Conservation (phyloP, 2,888 invertebrate species). For the Pasiphila rectangulata region DNA sequence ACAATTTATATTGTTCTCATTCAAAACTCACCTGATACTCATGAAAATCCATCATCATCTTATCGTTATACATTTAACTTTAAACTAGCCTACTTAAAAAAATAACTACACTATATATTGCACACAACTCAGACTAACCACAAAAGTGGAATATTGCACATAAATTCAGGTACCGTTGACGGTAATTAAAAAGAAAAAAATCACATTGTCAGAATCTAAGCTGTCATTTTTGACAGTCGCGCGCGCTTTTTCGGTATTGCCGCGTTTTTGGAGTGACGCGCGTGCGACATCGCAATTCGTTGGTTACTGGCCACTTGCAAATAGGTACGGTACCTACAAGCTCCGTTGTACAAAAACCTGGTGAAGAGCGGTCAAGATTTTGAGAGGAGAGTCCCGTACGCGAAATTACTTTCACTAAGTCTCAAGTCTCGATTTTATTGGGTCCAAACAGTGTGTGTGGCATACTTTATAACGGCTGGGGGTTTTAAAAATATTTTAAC, state of each 20-base stretch:
- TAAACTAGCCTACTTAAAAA: neutral
- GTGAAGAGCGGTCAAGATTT: conserved; percentile 21
- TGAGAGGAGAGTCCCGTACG: conserved; percentile 24
- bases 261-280: conserved; percentile 30
- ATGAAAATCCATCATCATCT: conserved; percentile 65
- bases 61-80: conserved; percentile 40
- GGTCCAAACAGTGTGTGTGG: no score
- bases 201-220: conserved; percentile 38
- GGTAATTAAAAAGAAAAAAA: conserved; percentile 35
- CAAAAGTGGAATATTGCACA: conserved; percentile 69
- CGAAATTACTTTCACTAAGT: conserved; percentile 18
- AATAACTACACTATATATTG: conserved; percentile 56
- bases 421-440: conserved; percentile 6
- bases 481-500: no score
- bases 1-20: no score
- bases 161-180: conserved; percentile 57
- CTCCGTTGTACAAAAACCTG: conserved; percentile 38
- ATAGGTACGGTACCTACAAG: conserved; percentile 38
- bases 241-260: conserved; percentile 30
- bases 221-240: conserved; percentile 34
- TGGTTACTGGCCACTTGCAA: conserved; percentile 36
- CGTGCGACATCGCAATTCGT: conserved; percentile 30
- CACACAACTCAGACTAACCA: conserved; percentile 72
- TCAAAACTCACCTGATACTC: conserved; percentile 72
- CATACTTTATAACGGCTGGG: no score